Conservation (phyloP, 2,888 invertebrate genomes). For the Congeria kusceri region DNA sequence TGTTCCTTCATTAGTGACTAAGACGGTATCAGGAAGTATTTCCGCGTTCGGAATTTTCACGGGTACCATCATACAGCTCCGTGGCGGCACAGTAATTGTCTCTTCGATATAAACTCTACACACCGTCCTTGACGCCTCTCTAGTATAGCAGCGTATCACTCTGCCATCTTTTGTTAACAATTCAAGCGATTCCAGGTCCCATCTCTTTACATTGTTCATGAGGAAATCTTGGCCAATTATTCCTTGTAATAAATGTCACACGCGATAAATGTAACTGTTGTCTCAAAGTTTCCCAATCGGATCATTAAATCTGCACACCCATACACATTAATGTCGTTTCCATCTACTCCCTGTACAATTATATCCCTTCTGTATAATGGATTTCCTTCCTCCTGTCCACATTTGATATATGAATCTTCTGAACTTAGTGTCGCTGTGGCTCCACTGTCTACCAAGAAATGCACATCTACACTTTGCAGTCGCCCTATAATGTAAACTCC, state of each 20-base stretch:
- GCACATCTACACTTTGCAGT: neutral
- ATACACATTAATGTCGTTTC: conserved; percentile 15
- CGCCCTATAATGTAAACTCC: conserved; percentile 1
- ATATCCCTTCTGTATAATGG: neutral
- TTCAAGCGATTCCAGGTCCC: conserved; percentile 13
- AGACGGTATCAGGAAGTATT: too few species aligned
- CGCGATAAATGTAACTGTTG: conserved; percentile 5
- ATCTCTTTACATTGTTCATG: conserved; percentile 19
- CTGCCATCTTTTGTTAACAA: neutral
- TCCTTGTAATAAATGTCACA: conserved; percentile 19
- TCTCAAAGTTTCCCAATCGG: neutral
- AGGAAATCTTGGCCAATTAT: conserved; percentile 26
- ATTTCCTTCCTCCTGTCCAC: neutral
- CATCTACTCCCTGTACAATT: conserved; percentile 21
- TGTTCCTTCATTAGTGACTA: too few species aligned
- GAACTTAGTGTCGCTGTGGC: conserved; percentile 39
- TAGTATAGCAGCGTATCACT: too few species aligned
- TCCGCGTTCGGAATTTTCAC: neutral
- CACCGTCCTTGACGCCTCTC: neutral
- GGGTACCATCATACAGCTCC: neutral
- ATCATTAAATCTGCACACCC: conserved; percentile 6
- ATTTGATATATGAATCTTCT: conserved; percentile 16
- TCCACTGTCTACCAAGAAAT: conserved; percentile 28
- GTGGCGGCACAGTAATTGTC: too few species aligned
- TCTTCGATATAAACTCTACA: too few species aligned